Base-by-base conservation (phyloP, 2,113 vertebrate species). In the Symphodus melops region DNA sequence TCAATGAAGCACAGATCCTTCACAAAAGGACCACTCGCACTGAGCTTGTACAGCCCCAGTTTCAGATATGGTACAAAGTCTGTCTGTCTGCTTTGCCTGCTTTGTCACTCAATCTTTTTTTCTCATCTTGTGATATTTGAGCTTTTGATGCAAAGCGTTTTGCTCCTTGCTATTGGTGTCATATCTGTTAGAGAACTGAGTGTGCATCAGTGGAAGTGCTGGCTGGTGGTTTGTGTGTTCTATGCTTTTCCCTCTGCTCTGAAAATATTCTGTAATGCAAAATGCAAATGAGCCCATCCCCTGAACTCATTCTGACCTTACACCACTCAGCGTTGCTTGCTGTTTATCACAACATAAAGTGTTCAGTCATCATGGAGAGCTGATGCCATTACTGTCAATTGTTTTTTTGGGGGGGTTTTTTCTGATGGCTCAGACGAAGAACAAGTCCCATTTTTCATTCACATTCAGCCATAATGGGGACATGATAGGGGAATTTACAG, bases 311-410 rank as follows among this genome's bases (percentile, higher is more conserved):
- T 28, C 48, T 54, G 21, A 61, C 55, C 51, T 51, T 49, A 46
- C 58, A 68, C 42, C 68, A 75, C 69, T 76, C 57, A 48, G 25
- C 52, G 57, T 65, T 41, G 37, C 68, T 59, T 48, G 59, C 23
- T 70, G 46, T 75, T 87, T 68, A 81, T 83, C 69, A 46, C 41
- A 55, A 68, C 48, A 48, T 68, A 14, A 77, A 77, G 81, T 66
- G 58, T 77, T 75, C 44, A 54, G 56, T 41, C 44, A 64, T 63
- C 44, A 44, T 51, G 60, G 14, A 23, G 23, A 33, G 37, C 44
- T 75, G 55, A 77, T 75, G 68, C 65, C 37, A 59, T 72, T 77
- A 58, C 52, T 79, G 73, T 71, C 57, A 66, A 77, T 61, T 61
- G 44, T 72, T 13, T 60, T 60, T n/a, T n/a, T n/a, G n/a, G n/a